Evolutionary conservation across 2,888 invertebrate genomes (phyloP).

Genomic region (Timema podura): DNA sequence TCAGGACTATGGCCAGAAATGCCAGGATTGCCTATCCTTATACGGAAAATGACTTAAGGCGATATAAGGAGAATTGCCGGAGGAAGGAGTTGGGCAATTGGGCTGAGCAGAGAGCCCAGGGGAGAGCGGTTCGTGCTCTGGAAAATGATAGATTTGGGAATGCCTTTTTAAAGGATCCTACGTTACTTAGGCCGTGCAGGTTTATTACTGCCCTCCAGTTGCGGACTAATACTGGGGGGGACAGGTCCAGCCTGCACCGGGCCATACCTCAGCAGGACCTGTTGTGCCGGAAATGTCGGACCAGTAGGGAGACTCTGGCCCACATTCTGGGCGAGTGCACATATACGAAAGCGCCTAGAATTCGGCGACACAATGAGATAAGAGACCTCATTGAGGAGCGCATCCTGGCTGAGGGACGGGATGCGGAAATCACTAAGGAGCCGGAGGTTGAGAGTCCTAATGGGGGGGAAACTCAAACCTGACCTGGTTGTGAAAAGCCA

Average conservation of each 20-base stretch:
- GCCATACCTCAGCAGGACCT: slow-evolving; percentile 3
- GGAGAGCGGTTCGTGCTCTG: not conserved
- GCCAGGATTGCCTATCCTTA: not conserved
- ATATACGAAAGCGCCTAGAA: slow-evolving; percentile 14
- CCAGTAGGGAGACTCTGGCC: slow-evolving; percentile 38
- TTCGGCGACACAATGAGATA: slow-evolving; percentile 24
- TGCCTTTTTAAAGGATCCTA: slow-evolving; percentile 24
- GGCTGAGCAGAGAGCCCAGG: not conserved
- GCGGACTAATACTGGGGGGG: no score
- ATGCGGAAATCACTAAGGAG: not conserved
- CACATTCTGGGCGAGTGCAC: slow-evolving; percentile 37
- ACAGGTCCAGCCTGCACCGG: no score
- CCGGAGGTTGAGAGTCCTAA: not conserved
- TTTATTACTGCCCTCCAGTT: slow-evolving; percentile 37
- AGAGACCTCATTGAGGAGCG: not conserved
- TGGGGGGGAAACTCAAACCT: slow-evolving; percentile 36
- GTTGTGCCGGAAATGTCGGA: slow-evolving; percentile 36
- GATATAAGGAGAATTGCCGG: not conserved
- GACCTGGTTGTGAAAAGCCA: slow-evolving; percentile 37
- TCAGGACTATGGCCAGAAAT: not conserved
- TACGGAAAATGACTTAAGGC: not conserved
- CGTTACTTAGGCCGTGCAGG: slow-evolving; percentile 37
- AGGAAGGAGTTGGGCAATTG: not conserved
- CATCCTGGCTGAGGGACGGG: not conserved
- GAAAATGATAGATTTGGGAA: slow-evolving; percentile 33